Conservation (phyloP, 2,888 invertebrate genomes). For the Tholera decimalis region DNA sequence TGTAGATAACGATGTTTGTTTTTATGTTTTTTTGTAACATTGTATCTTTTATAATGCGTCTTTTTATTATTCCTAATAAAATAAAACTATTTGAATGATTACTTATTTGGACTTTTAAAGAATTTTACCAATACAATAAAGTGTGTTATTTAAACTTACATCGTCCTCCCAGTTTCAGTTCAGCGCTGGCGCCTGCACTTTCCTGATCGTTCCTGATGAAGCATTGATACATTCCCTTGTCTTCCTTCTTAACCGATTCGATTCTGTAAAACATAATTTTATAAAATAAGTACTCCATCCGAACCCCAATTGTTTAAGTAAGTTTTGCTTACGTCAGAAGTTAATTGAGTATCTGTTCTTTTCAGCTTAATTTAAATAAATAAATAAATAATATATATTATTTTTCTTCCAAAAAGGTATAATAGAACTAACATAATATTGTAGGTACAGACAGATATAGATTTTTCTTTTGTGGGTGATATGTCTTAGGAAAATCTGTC, state of each 20-base stretch:
- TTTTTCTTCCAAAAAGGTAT: no score
- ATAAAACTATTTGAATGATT: neutral
- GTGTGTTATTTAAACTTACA: constrained; percentile 88
- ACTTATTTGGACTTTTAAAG: neutral
- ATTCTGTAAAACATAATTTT: constrained; percentile 90
- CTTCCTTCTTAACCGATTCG: constrained; percentile 97
- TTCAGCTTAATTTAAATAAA: no score
- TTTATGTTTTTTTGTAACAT: no score
- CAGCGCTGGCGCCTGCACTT: constrained; percentile 97
- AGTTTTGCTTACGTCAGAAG: neutral
- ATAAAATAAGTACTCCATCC: neutral
- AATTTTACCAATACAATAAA: neutral
- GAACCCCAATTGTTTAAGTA: neutral
- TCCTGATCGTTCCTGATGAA: constrained; percentile 98
- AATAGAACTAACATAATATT: no score
- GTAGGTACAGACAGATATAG: no score
- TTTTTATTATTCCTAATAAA: no score
- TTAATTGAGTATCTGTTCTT: no score
- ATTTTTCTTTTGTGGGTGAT: no score
- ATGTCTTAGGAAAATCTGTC: no score
- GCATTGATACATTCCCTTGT: constrained; percentile 99
- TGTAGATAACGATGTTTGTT: no score
- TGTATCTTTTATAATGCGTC: no score
- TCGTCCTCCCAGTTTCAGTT: constrained; percentile 97
- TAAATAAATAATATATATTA: no score